Evolutionary conservation across 1,140 invertebrate genomes (phyloP).

Genomic region (Anagrus nilaparvatae): DNA sequence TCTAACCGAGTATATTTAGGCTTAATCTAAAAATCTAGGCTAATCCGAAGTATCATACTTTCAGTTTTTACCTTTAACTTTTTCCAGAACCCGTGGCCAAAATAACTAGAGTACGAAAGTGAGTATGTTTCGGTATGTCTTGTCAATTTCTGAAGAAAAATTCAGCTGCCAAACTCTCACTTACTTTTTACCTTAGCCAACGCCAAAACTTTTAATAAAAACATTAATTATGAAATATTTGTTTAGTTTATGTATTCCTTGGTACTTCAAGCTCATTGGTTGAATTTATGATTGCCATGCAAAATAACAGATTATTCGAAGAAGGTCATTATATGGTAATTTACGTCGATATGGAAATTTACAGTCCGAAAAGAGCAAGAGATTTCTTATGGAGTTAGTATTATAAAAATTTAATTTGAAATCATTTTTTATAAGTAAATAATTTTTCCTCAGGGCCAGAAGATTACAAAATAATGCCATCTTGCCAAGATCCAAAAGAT

Average conservation of each 20-base stretch:
- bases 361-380: slow-evolving; percentile 60
- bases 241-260: slow-evolving; percentile 87
- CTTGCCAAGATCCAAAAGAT: slow-evolving; percentile 52
- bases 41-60: too few species aligned
- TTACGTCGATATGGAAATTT: slow-evolving; percentile 84
- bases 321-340: slow-evolving; percentile 93
- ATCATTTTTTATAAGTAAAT: neutral
- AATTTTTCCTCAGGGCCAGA: slow-evolving; percentile 39
- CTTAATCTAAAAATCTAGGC: too few species aligned
- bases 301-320: slow-evolving; percentile 72
- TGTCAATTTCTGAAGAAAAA: too few species aligned
- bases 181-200: too few species aligned
- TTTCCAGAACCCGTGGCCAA: too few species aligned
- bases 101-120: too few species aligned
- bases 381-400: slow-evolving; percentile 85
- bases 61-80: too few species aligned
- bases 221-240: too few species aligned
- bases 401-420: slow-evolving; percentile 7
- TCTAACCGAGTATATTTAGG: too few species aligned
- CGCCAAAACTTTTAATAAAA: too few species aligned
- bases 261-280: slow-evolving; percentile 69
- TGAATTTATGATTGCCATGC: slow-evolving; percentile 85
- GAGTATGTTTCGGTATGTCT: too few species aligned
- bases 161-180: too few species aligned
- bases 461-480: slow-evolving; percentile 44